These are phyloP conservation scores for Probosciger aterrimus DNA, from an alignment of 2,113 vertebrate species.

Conservation along the genomic window DNA sequence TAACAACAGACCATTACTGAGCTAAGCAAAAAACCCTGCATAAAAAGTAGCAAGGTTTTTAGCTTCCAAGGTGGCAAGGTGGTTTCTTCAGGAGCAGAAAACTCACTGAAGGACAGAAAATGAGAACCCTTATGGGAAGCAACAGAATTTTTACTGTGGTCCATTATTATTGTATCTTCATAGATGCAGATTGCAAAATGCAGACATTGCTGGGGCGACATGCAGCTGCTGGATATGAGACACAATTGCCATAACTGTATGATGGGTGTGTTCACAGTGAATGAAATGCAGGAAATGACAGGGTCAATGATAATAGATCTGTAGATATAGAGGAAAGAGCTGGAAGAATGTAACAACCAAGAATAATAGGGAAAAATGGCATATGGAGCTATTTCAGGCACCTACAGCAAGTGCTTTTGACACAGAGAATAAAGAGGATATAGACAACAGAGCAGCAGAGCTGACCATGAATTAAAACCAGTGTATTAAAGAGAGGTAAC, in stretches of 20 bases:
- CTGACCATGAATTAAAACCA: background rate
- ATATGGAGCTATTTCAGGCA: background rate
- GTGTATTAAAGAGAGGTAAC: background rate
- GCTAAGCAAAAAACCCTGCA: background rate
- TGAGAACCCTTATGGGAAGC: background rate
- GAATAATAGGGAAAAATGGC: background rate
- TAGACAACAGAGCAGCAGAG: background rate
- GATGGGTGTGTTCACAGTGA: background rate
- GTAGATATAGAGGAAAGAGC: background rate
- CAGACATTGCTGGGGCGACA: background rate
- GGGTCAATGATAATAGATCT: background rate
- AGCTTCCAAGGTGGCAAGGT: background rate
- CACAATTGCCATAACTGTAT: background rate
- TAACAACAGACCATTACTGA: constrained; percentile 35
- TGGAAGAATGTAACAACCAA: background rate
- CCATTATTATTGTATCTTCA: background rate
- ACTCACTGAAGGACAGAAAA: background rate
- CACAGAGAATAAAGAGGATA: background rate
- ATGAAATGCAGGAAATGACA: background rate
- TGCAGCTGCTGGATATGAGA: background rate
- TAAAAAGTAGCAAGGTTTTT: constrained; percentile 32
- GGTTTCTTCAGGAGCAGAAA: background rate
- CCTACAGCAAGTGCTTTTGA: background rate
- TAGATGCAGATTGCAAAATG: background rate
- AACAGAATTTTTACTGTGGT: background rate